These are phyloP conservation scores for Keiferia lycopersicella DNA, from an alignment of 2,888 invertebrate species.

Conservation along the genomic window DNA sequence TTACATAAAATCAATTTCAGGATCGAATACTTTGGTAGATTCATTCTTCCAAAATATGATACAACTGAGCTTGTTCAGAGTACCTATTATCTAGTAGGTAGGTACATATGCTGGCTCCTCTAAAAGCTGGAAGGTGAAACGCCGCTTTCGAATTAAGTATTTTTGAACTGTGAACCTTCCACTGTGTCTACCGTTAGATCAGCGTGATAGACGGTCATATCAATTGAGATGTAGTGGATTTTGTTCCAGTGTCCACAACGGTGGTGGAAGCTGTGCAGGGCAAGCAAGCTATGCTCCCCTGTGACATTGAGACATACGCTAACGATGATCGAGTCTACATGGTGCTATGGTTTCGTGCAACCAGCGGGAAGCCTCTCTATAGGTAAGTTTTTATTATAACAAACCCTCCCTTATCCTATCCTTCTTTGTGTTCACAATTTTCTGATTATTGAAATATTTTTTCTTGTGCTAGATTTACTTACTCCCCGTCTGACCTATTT, in stretches of 20 bases:
- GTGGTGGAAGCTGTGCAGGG: constrained; percentile 92
- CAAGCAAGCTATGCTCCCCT: constrained; percentile 90
- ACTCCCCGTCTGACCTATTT: too few species aligned
- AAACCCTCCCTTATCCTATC: neutral
- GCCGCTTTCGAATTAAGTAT: too few species aligned
- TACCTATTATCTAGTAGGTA: too few species aligned
- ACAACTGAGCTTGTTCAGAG: too few species aligned
- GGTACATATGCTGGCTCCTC: too few species aligned
- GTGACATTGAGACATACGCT: constrained; percentile 92
- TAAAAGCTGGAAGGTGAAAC: too few species aligned
- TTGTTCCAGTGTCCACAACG: constrained; percentile 74
- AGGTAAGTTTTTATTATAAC: constrained; percentile 83
- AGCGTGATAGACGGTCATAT: constrained; percentile 33
- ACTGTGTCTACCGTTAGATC: too few species aligned
- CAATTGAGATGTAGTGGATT: constrained; percentile 64
- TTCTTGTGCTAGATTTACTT: neutral
- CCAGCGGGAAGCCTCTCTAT: constrained; percentile 92
- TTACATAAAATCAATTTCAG: too few species aligned
- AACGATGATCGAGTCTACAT: constrained; percentile 93
- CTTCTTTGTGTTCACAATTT: neutral
- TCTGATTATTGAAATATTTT: neutral
- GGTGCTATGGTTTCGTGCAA: constrained; percentile 95
- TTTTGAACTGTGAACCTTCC: too few species aligned
- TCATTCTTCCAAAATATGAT: too few species aligned
- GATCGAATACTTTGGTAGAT: too few species aligned